Evolutionary conservation across 1,140 invertebrate species (phyloP).

Genomic region (Ladona fulva): DNA sequence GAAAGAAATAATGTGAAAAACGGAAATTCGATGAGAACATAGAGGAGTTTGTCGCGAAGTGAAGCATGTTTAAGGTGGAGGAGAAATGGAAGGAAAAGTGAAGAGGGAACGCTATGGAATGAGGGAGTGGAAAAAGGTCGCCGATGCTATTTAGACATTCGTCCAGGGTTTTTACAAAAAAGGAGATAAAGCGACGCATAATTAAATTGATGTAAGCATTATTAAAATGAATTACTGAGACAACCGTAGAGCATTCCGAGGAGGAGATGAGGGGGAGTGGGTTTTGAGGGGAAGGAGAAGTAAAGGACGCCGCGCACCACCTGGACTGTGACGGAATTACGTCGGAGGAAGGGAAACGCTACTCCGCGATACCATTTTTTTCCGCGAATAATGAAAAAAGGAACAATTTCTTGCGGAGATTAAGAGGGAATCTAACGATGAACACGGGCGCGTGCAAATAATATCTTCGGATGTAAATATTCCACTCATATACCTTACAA

Average conservation of each 20-base stretch:
- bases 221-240: constrained; percentile 10
- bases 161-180: background rate
- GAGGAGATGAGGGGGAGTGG: background rate
- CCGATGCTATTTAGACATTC: background rate
- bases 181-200: constrained; percentile 4
- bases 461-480: background rate
- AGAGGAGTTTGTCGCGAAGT: background rate
- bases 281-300: background rate
- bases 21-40: no score
- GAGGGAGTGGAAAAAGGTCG: background rate
- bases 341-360: background rate
- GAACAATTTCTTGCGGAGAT: no score
- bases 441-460: background rate
- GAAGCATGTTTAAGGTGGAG: background rate
- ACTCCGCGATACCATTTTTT: background rate
- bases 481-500: background rate
- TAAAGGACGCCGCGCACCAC: background rate
- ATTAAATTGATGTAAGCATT: constrained; percentile 10
- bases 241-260: background rate
- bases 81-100: background rate
- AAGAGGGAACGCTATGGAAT: background rate
- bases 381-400: background rate
- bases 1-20: no score
- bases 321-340: constrained; percentile 3
- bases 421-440: background rate